Percentiles rank a stretch among this genome's conserved stretches.
Conservation (phyloP, 2,797 vertebrate species). For the Setipinna tenuifilis region DNA sequence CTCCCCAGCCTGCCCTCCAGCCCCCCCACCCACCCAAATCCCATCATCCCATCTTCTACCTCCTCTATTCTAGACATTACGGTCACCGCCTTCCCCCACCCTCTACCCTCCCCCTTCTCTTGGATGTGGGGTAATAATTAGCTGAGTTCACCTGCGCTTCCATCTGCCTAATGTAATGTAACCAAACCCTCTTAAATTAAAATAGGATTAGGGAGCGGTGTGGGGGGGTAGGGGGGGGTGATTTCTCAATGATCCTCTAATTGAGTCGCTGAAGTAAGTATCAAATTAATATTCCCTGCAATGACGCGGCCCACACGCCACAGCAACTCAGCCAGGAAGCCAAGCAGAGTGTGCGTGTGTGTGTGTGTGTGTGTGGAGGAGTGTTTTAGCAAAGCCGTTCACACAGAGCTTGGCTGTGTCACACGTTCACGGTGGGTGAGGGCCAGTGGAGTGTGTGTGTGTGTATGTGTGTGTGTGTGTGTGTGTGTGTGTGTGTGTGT, state of each 20-base stretch:
- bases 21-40: no score
- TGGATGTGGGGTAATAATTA: conserved; percentile 55
- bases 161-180: conserved; percentile 55
- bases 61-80: neutral
- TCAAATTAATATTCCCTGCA: conserved; percentile 60
- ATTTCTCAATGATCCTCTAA: conserved; percentile 57
- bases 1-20: no score
- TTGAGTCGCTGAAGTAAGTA: conserved; percentile 57
- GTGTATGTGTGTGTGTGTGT: no score
- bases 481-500: no score
- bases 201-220: conserved; percentile 54
- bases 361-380: neutral
- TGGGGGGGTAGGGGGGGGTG: conserved; percentile 31
- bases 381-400: neutral
- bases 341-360: neutral
- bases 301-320: conserved; percentile 42
- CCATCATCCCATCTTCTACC: no score
- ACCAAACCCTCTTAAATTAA: conserved; percentile 63
- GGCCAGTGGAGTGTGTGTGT: neutral
- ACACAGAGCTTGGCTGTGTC: neutral
- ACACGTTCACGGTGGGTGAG: neutral
- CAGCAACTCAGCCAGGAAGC: neutral
- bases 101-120: no score
- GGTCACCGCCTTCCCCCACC: neutral
- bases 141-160: conserved; percentile 53